Conservation (phyloP, 2,888 invertebrate species). For the Acleris cristana region DNA sequence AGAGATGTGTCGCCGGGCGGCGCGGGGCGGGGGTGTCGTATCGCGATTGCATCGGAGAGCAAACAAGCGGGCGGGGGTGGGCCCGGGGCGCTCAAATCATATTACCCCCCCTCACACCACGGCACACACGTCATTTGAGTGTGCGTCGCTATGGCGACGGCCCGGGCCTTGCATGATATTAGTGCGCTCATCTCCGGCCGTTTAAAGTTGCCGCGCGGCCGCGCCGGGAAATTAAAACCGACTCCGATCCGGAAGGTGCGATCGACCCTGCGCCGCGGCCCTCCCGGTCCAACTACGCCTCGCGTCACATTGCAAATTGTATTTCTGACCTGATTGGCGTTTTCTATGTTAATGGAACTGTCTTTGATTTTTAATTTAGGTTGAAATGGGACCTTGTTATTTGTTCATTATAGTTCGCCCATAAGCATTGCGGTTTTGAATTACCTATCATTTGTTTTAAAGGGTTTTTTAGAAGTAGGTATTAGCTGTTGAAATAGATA, state of each 20-base stretch:
- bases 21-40: constrained; percentile 62
- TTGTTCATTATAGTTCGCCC: not conserved
- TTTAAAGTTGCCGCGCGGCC: constrained; percentile 77
- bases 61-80: constrained; percentile 80
- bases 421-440: no score
- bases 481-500: no score
- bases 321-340: constrained; percentile 3
- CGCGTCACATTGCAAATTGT: constrained; percentile 18
- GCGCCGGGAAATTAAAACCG: constrained; percentile 79
- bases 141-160: constrained; percentile 87
- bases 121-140: constrained; percentile 87
- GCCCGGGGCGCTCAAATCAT: constrained; percentile 80
- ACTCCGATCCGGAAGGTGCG: constrained; percentile 77
- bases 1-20: constrained; percentile 72
- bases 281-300: constrained; percentile 9
- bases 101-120: constrained; percentile 80
- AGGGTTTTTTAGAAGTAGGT: no score
- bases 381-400: not conserved
- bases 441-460: no score
- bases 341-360: not conserved
- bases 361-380: not conserved
- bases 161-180: constrained; percentile 85
- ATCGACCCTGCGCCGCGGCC: constrained; percentile 47
- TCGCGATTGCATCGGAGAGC: constrained; percentile 84
- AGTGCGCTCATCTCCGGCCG: constrained; percentile 82